These are phyloP conservation scores for Hypolimnas misippus DNA, from an alignment of 2,888 invertebrate species.

Conservation along the genomic window DNA sequence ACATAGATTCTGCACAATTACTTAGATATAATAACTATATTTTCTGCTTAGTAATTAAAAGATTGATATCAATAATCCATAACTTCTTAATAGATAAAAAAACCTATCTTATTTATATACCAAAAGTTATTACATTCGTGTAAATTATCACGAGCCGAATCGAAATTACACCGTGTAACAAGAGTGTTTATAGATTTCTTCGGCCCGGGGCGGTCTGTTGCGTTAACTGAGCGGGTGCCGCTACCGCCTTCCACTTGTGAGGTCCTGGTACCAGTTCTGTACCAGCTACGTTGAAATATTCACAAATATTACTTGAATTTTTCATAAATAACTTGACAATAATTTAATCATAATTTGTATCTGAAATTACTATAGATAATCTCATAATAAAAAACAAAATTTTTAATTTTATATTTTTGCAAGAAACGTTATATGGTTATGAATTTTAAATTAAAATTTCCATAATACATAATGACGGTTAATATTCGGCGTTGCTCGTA, in stretches of 20 bases:
- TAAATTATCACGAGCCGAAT: conserved; percentile 4
- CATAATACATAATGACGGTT: neutral
- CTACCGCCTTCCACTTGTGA: conserved; percentile 67
- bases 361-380: no score
- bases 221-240: conserved; percentile 25
- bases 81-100: neutral
- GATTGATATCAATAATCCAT: no score
- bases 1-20: no score
- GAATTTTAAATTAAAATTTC: neutral
- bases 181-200: conserved; percentile 20
- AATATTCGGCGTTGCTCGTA: neutral
- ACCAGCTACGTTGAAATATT: neutral
- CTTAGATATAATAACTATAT: no score
- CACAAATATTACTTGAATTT: neutral
- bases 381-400: no score
- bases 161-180: conserved; percentile 10
- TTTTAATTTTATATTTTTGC: no score
- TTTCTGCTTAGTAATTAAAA: no score
- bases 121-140: neutral
- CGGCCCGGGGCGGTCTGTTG: conserved; percentile 39
- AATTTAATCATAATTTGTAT: neutral
- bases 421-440: no score
- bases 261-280: conserved; percentile 53
- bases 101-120: no score
- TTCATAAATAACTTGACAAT: neutral